Evolutionary conservation across 2,113 vertebrate genomes (phyloP).

Genomic region (western clawed frog (Xenopus tropicalis)): DNA sequence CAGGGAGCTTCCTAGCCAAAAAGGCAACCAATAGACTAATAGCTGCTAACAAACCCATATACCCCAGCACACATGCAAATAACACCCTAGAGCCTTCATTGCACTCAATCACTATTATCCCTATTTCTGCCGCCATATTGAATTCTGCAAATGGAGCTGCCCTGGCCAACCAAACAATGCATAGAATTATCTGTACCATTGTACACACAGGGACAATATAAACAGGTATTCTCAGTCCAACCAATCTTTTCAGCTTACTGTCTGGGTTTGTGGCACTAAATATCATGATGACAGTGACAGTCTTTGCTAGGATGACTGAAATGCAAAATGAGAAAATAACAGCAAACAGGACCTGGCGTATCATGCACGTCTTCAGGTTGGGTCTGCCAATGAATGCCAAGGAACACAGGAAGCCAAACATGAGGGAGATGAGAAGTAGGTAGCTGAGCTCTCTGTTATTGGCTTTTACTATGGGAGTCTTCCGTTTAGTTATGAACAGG

Average conservation of each 20-base stretch:
- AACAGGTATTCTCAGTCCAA: slow-evolving; percentile 39
- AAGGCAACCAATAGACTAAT: slow-evolving; percentile 44
- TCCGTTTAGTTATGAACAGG: slow-evolving; percentile 11
- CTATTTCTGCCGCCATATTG: slow-evolving; percentile 16
- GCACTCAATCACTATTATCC: slow-evolving; percentile 39
- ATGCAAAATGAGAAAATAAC: slow-evolving; percentile 22
- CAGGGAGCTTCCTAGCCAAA: slow-evolving; percentile 41
- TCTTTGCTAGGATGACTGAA: slow-evolving; percentile 39
- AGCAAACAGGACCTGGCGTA: slow-evolving; percentile 26
- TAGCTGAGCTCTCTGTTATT: slow-evolving; percentile 36
- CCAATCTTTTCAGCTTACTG: slow-evolving; percentile 25
- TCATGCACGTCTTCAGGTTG: slow-evolving; percentile 10
- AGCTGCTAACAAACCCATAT: slow-evolving; percentile 32
- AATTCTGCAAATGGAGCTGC: slow-evolving; percentile 36
- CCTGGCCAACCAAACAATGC: slow-evolving; percentile 35
- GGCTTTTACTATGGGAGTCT: slow-evolving; percentile 32
- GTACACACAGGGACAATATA: slow-evolving; percentile 20
- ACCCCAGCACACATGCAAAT: slow-evolving; percentile 38
- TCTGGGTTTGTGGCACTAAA: slow-evolving; percentile 40
- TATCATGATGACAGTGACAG: slow-evolving; percentile 28
- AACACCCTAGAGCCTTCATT: slow-evolving; percentile 36
- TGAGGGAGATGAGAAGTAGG: slow-evolving; percentile 29
- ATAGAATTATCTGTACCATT: slow-evolving; percentile 39
- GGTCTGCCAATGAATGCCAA: slow-evolving; percentile 27
- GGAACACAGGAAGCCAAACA: slow-evolving; percentile 40